Percentiles rank a stretch among this genome's conserved stretches.
Evolutionary conservation across 2,888 invertebrate species (phyloP).

Genomic region (Neoitamus cyanurus): DNA sequence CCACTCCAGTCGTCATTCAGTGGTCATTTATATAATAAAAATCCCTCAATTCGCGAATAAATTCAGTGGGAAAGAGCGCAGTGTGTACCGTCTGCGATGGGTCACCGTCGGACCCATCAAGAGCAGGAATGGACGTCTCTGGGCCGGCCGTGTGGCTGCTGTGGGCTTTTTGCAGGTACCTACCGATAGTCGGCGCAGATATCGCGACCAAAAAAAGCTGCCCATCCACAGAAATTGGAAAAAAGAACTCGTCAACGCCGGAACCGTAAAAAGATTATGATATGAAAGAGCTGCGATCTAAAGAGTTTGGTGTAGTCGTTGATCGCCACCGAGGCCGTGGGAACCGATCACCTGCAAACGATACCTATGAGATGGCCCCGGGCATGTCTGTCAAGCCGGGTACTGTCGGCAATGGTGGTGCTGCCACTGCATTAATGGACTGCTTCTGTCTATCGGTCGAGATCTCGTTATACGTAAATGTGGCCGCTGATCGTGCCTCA

Average conservation of each 20-base stretch:
- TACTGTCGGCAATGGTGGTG: background rate
- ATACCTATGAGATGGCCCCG: constrained; percentile 33
- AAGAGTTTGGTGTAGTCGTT: constrained; percentile 29
- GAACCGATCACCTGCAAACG: constrained; percentile 44
- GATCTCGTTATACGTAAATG: constrained; percentile 45
- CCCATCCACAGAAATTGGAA: constrained; percentile 2
- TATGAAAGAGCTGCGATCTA: constrained; percentile 41
- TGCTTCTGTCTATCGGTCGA: constrained; percentile 40
- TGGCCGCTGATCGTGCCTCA: constrained; percentile 33
- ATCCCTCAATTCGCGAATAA: constrained; percentile 40
- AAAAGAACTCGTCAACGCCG: constrained; percentile 37
- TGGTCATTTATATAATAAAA: constrained; percentile 40
- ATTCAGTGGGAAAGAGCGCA: constrained; percentile 14
- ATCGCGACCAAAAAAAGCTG: constrained; percentile 7
- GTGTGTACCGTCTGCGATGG: background rate
- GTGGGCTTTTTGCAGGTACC: background rate
- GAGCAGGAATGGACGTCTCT: background rate
- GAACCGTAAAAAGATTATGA: constrained; percentile 47
- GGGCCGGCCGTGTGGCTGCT: background rate
- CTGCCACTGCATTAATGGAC: constrained; percentile 31
- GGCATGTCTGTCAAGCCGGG: constrained; percentile 36
- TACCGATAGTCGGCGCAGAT: constrained; percentile 23
- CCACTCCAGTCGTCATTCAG: constrained; percentile 17
- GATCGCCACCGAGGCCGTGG: constrained; percentile 46
- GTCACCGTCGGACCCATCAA: background rate